Evolutionary conservation across 2,113 vertebrate genomes (phyloP).

Genomic region (Nestor notabilis): DNA sequence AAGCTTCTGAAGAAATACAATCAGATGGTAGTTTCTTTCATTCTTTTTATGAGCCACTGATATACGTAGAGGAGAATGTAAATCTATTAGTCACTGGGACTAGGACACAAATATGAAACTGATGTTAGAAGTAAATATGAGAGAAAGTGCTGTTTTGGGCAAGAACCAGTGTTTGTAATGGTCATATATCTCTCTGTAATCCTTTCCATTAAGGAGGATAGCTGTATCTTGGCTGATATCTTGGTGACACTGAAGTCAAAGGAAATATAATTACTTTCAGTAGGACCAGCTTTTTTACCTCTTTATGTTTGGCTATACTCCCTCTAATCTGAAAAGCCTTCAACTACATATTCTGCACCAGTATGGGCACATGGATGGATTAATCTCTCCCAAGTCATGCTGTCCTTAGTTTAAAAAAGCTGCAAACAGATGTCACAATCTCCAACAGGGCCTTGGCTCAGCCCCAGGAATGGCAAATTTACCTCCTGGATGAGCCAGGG

Average conservation of each 20-base stretch:
- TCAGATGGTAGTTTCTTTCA: not conserved
- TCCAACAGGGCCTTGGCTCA: not conserved
- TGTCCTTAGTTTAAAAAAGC: not conserved
- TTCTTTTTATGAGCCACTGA: not conserved
- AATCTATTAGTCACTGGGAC: not conserved
- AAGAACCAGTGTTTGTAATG: not conserved
- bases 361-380: not conserved
- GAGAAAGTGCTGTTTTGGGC: not conserved
- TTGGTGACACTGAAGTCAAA: not conserved
- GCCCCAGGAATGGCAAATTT: not conserved
- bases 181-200: not conserved
- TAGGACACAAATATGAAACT: not conserved
- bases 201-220: not conserved
- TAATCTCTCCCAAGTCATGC: not conserved
- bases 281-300: not conserved
- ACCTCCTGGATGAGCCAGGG: not conserved
- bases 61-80: not conserved
- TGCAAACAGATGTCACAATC: not conserved
- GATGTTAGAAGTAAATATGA: not conserved
- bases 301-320: not conserved
- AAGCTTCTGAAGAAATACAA: not conserved
- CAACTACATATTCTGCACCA: not conserved
- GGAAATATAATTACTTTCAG: not conserved
- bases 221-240: not conserved
- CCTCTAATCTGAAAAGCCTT: constrained; percentile 3